Base-by-base conservation (phyloP, 1,140 invertebrate species). In the Carposina sasakii region DNA sequence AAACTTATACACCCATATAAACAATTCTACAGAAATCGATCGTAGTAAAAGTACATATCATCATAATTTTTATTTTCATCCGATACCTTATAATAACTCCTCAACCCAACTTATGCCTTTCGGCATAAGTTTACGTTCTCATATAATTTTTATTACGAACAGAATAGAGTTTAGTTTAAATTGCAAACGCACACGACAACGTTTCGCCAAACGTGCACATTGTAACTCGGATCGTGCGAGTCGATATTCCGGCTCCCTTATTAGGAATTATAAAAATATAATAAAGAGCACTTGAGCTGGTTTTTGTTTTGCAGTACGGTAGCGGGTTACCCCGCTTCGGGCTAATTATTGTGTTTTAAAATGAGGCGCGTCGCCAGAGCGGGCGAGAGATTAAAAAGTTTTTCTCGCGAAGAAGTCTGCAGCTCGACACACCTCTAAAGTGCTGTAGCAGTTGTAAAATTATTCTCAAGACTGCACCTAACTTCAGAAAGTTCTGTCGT, bases 251-350 rank as follows among this genome's bases (percentile, higher is more conserved):
- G 23, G 53, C 58, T 60, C 64, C 26, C 45, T 68, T 48, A 73
- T 73, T 73, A 73, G 47, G 64, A 63, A 70, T 73, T 70, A 73
- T 66, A 70, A 70, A 64, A 68, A 68, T 66, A 67, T 70, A 66
- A 70, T 65, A 68, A 64, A 60, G 39, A 52, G 44, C 15, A 42
- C 40, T 54, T 48, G 34, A 9, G 9, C 19, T 58, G 34, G 31
- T 34, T 54, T 58, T 60, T 57, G 43, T 54, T 62, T 50, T 37
- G 45, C 31, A 23, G 26, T 9, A 54, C 49, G 41, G 54, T 56
- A 59, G 59, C 59, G 40, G 63, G 57, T 55, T n/a, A n/a, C n/a
- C n/a, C 46, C 41, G 23, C 57, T 22, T 17, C 19, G 19, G 24
- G 31, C 52, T 51, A 64, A 67, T 63, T 67, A 66, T 57, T 58